Evolutionary conservation across 1,140 invertebrate species (phyloP).

Genomic region (Drosophila subpulchrella): DNA sequence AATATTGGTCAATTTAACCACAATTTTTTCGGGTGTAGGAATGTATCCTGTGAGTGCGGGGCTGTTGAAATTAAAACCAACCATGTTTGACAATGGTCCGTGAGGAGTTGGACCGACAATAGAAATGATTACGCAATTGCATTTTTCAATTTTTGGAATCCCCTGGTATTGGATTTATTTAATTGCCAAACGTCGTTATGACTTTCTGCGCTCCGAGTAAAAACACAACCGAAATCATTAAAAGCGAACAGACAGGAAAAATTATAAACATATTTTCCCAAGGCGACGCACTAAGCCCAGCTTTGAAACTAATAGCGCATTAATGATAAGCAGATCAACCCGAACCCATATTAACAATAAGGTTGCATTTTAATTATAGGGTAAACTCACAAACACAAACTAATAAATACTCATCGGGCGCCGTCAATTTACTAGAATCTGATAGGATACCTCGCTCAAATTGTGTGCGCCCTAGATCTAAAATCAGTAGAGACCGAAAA

Average conservation of each 20-base stretch:
- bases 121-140: slow-evolving; percentile 31
- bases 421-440: slow-evolving; percentile 33
- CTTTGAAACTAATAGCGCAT: slow-evolving; percentile 57
- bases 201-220: slow-evolving; percentile 19
- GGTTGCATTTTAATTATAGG: slow-evolving; percentile 67
- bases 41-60: slow-evolving; percentile 30
- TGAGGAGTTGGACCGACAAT: slow-evolving; percentile 18
- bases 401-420: slow-evolving; percentile 66
- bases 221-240: slow-evolving; percentile 31
- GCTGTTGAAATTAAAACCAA: slow-evolving; percentile 5
- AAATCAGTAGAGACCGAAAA: slow-evolving; percentile 23
- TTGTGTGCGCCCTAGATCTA: slow-evolving; percentile 34
- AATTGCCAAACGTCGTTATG: slow-evolving; percentile 6
- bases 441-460: slow-evolving; percentile 23
- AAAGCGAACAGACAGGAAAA: slow-evolving; percentile 22
- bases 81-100: slow-evolving; percentile 14
- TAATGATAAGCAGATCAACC: slow-evolving; percentile 57
- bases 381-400: slow-evolving; percentile 44
- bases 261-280: slow-evolving; percentile 31
- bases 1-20: too few species aligned
- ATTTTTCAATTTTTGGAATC: slow-evolving; percentile 41
- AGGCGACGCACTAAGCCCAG: slow-evolving; percentile 18
- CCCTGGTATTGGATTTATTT: background rate
- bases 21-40: background rate
- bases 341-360: slow-evolving; percentile 30